These are phyloP conservation scores for Caenorhabditis virilis DNA, from an alignment of 2,888 invertebrate species.

Conservation along the genomic window DNA sequence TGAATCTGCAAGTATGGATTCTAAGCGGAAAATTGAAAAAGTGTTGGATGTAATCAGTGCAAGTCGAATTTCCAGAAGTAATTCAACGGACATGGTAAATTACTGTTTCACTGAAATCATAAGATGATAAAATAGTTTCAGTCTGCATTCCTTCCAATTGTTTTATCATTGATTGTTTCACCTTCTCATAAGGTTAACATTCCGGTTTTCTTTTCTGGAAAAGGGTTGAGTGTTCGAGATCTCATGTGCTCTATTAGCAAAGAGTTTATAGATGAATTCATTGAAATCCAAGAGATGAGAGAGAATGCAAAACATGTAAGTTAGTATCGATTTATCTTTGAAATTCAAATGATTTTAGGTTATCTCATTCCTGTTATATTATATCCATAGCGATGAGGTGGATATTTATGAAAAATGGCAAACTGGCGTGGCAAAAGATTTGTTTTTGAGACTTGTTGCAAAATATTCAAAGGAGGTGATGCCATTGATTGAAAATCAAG, in stretches of 20 bases:
- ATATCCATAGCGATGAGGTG: slow-evolving; percentile 5
- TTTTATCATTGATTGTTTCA: slow-evolving; percentile 11
- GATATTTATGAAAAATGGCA: slow-evolving; percentile 14
- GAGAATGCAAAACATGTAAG: slow-evolving; percentile 11
- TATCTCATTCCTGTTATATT: slow-evolving; percentile 7
- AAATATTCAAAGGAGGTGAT: neutral
- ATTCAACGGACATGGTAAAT: neutral
- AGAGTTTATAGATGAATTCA: slow-evolving; percentile 5
- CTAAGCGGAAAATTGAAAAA: slow-evolving; percentile 8
- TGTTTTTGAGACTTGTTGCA: slow-evolving; percentile 9
- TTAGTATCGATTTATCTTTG: neutral
- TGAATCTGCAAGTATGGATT: slow-evolving; percentile 1
- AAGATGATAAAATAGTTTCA: no score
- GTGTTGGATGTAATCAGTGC: slow-evolving; percentile 21
- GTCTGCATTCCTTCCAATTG: slow-evolving; percentile 3
- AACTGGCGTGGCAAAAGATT: slow-evolving; percentile 1
- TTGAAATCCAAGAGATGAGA: slow-evolving; percentile 3
- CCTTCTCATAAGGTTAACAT: slow-evolving; percentile 2
- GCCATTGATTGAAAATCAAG: neutral
- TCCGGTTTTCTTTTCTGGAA: slow-evolving; percentile 6
- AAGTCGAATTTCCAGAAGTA: slow-evolving; percentile 10
- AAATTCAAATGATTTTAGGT: slow-evolving; percentile 5
- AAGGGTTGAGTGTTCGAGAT: neutral
- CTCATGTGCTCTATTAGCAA: neutral
- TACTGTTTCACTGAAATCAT: neutral